A percentile compares a stretch with the other conserved stretches of the same genome.
These are phyloP conservation scores for Pipra filicauda DNA, from an alignment of 2,113 vertebrate genomes.

Conservation along the genomic window DNA sequence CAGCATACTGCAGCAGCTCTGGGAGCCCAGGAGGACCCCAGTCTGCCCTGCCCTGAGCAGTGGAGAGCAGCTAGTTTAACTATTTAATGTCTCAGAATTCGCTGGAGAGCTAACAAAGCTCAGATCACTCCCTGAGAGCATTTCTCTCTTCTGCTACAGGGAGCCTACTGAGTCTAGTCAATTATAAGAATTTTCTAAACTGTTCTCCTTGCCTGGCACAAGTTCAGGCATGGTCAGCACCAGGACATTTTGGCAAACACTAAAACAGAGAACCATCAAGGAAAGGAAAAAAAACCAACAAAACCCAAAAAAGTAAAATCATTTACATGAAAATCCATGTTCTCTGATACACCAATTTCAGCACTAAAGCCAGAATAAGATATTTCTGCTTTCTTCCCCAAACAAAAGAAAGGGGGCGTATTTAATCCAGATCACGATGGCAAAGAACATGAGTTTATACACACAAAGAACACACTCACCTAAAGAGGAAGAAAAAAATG, in stretches of 20 bases:
- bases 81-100: not conserved
- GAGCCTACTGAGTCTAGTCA: not conserved
- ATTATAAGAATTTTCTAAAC: not conserved
- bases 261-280: not conserved
- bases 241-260: not conserved
- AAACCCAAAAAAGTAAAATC: not conserved
- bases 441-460: not conserved
- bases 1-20: not conserved
- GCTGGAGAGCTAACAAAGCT: not conserved
- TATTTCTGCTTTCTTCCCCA: not conserved
- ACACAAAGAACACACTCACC: not conserved
- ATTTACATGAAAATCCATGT: not conserved
- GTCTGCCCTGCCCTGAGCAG: not conserved
- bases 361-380: not conserved
- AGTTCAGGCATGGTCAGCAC: not conserved
- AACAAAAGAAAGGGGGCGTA: not conserved
- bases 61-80: not conserved
- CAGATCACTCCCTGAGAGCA: not conserved
- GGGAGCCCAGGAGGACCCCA: not conserved
- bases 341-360: not conserved
- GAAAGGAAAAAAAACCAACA: fast-evolving
- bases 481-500: not conserved
- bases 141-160: not conserved
- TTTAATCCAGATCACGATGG: not conserved
- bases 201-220: not conserved